Conservation (phyloP, 2,888 invertebrate genomes). For the Drepana falcataria region DNA sequence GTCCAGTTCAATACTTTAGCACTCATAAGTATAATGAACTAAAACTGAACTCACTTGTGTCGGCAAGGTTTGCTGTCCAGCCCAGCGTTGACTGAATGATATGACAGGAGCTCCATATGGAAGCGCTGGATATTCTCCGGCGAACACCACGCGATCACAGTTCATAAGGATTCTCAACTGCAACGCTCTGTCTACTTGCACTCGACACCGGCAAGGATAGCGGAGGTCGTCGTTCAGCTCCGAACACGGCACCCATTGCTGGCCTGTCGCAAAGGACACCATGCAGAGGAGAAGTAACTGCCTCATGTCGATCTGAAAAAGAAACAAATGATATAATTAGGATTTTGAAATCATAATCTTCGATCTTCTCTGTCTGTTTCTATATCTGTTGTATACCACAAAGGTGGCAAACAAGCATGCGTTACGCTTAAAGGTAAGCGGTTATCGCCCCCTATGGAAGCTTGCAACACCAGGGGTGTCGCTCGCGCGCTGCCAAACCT, state of each 20-base stretch:
- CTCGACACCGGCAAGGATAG: conserved; percentile 83
- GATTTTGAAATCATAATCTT: neutral
- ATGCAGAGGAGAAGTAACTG: conserved; percentile 48
- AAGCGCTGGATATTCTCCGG: conserved; percentile 86
- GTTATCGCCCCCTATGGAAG: too few species aligned
- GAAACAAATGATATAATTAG: conserved; percentile 5
- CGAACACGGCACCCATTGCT: conserved; percentile 84
- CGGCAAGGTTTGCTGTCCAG: conserved; percentile 89
- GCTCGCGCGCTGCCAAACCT: too few species aligned
- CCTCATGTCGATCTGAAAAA: conserved; percentile 54
- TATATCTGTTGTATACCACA: too few species aligned
- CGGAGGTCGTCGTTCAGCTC: conserved; percentile 87
- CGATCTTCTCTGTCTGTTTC: too few species aligned
- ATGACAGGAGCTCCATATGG: conserved; percentile 90
- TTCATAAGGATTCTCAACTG: conserved; percentile 83
- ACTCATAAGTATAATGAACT: too few species aligned
- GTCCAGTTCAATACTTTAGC: too few species aligned
- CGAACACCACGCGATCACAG: conserved; percentile 90
- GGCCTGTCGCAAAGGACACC: conserved; percentile 41
- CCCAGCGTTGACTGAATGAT: conserved; percentile 87
- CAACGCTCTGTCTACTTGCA: conserved; percentile 70
- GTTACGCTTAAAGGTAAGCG: too few species aligned
- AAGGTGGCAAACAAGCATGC: too few species aligned
- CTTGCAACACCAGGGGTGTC: too few species aligned
- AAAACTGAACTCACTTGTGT: conserved; percentile 77